phyloP scores from a whole-genome alignment of 2,888 invertebrate species.

The Cryptus armator region DNA sequence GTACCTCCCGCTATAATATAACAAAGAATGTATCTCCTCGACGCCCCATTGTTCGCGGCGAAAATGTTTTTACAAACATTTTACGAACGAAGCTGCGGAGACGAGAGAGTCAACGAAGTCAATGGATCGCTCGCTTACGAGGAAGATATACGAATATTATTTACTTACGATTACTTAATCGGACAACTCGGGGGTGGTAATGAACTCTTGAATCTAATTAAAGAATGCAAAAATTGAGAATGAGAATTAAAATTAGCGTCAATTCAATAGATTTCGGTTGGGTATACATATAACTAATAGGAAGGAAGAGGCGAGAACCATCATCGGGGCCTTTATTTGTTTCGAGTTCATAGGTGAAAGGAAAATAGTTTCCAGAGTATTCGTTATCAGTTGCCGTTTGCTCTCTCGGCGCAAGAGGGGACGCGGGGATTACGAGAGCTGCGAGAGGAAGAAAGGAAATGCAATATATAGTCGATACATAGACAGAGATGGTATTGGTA shows the following conservation, averaged over 20 bases:
- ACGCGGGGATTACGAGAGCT: not conserved
- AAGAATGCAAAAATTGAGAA: not conserved
- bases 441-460: constrained; percentile 26
- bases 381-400: not conserved
- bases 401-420: not conserved
- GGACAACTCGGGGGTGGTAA: not conserved
- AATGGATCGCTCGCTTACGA: constrained; percentile 7
- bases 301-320: not conserved
- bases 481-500: not conserved
- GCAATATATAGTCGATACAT: not conserved
- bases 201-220: constrained; percentile 14
- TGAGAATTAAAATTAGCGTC: not conserved
- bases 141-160: not conserved
- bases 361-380: not conserved
- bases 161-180: constrained; percentile 36
- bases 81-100: not conserved
- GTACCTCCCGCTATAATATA: not conserved
- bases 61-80: not conserved
- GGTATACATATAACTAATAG: not conserved
- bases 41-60: constrained; percentile 1
- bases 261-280: not conserved
- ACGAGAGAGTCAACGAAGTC: not conserved
- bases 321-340: not conserved
- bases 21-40: not conserved
- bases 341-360: constrained; percentile 19